Evolutionary conservation across 1,140 invertebrate genomes (phyloP).

Genomic region (Aphaenogaster floridana): DNA sequence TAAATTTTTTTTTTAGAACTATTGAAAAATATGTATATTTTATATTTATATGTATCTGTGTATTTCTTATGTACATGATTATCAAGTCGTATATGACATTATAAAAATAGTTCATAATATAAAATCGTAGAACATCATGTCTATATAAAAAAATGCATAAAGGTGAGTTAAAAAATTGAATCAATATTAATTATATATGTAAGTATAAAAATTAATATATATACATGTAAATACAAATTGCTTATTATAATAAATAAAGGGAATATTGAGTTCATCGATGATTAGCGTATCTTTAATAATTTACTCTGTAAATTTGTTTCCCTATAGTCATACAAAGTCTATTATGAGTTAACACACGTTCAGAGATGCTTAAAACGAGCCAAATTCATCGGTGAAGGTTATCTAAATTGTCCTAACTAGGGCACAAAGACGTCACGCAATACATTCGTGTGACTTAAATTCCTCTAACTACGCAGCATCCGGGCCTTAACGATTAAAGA

Average conservation of each 20-base stretch:
- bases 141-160: too few species aligned
- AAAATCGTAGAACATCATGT: neutral
- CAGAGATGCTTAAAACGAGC: slow-evolving; percentile 34
- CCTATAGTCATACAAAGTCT: neutral
- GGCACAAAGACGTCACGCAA: slow-evolving; percentile 76
- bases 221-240: neutral
- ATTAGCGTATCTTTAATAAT: neutral
- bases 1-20: too few species aligned
- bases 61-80: too few species aligned
- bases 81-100: neutral
- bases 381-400: slow-evolving; percentile 29
- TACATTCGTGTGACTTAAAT: slow-evolving; percentile 50
- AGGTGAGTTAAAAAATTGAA: neutral
- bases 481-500: slow-evolving; percentile 60
- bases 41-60: too few species aligned
- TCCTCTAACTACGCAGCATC: slow-evolving; percentile 58
- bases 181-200: neutral
- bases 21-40: too few species aligned
- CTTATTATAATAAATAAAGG: neutral
- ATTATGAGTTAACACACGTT: neutral
- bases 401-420: slow-evolving; percentile 76
- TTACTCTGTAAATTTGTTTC: neutral
- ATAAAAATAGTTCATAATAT: neutral
- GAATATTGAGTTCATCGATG: neutral
- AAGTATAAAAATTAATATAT: neutral